Evolutionary conservation across 2,797 vertebrate species (phyloP).

Genomic region (Parauchenoglanis ngamensis): DNA sequence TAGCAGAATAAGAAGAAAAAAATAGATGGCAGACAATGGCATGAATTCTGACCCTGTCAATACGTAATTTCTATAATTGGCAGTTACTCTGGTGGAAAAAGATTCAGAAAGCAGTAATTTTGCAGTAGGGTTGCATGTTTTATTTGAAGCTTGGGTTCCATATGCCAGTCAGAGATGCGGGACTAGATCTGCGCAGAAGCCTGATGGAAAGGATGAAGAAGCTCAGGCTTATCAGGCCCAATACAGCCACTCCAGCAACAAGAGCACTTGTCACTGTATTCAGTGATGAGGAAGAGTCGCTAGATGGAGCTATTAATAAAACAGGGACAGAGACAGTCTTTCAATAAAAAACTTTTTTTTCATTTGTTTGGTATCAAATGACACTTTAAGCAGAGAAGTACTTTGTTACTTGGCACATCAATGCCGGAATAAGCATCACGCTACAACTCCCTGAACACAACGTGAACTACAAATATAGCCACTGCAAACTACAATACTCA

Average conservation of each 20-base stretch:
- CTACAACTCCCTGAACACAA: neutral
- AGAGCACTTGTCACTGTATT: constrained; percentile 84
- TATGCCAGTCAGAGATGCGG: constrained; percentile 71
- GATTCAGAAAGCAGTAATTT: neutral
- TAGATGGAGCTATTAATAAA: constrained; percentile 61
- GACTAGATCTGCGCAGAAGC: constrained; percentile 81
- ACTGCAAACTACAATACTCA: neutral
- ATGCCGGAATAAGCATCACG: neutral
- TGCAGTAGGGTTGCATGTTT: constrained; percentile 48
- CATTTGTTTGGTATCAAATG: neutral
- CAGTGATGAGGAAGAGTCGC: constrained; percentile 71
- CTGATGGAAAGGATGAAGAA: constrained; percentile 83
- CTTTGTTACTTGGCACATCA: neutral
- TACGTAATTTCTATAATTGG: neutral
- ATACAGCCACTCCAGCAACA: constrained; percentile 85
- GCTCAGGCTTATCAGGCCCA: constrained; percentile 81
- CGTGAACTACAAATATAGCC: neutral
- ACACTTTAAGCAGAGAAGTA: neutral
- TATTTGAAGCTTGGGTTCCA: constrained; percentile 86
- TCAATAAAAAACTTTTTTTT: neutral
- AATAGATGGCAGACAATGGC: neutral
- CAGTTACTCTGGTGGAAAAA: neutral
- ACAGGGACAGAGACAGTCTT: neutral
- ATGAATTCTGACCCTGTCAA: neutral
- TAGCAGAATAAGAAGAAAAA: neutral